These are phyloP conservation scores for Julus scanicus DNA, from an alignment of 2,888 invertebrate species.

Conservation along the genomic window DNA sequence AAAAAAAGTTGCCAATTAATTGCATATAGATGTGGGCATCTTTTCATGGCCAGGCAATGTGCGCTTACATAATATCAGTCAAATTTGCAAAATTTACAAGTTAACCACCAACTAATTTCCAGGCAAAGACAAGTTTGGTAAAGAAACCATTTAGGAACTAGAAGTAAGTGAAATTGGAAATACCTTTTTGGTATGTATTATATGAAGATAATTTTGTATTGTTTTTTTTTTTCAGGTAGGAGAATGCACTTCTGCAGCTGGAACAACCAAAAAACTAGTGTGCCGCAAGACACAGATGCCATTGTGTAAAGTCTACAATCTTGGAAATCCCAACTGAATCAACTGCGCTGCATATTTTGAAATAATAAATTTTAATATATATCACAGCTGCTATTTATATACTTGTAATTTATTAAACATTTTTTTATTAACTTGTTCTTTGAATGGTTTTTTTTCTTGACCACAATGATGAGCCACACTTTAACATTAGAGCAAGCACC, in stretches of 20 bases:
- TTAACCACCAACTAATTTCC: neutral
- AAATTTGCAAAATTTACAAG: too few relatives aligned
- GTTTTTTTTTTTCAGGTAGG: neutral
- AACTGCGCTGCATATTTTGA: constrained; percentile 86
- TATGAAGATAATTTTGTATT: neutral
- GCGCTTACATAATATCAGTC: too few relatives aligned
- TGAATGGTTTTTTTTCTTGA: constrained; percentile 79
- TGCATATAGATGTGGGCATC: too few relatives aligned
- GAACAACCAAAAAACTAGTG: constrained; percentile 68
- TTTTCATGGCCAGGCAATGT: too few relatives aligned
- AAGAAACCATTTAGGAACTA: constrained; percentile 24
- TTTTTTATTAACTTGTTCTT: constrained; percentile 63
- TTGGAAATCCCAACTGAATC: constrained; percentile 79
- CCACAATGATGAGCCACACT: constrained; percentile 67
- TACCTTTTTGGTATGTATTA: neutral
- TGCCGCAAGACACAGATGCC: constrained; percentile 81
- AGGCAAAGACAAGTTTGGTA: neutral
- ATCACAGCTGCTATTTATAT: neutral
- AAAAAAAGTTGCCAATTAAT: too few relatives aligned
- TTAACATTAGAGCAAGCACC: too few relatives aligned
- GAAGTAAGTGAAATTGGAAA: neutral
- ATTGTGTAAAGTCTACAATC: constrained; percentile 87
- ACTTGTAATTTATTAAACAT: constrained; percentile 37
- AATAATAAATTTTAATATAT: constrained; percentile 55
- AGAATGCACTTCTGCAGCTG: constrained; percentile 59